Evolutionary conservation across 2,797 vertebrate species (phyloP).

Genomic region (Atherinosoma microstoma): DNA sequence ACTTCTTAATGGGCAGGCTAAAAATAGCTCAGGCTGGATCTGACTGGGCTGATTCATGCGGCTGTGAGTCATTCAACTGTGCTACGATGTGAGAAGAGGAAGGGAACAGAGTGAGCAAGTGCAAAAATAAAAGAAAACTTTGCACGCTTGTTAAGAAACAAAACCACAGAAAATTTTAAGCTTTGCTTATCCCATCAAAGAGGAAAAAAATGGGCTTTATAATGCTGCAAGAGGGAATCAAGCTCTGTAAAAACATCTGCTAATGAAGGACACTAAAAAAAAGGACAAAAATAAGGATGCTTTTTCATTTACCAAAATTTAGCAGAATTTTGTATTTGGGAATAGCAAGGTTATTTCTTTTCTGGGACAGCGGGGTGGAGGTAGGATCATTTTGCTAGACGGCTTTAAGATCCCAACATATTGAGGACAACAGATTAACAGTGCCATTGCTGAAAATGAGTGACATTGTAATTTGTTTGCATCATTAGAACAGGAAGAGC

Average conservation of each 20-base stretch:
- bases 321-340: slow-evolving; percentile 12
- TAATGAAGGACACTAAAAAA: slow-evolving; percentile 14
- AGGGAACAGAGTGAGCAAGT: slow-evolving; percentile 50
- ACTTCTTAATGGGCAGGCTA: slow-evolving; percentile 84
- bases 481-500: slow-evolving; percentile 72
- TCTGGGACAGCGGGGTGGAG: not conserved
- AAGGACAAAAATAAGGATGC: slow-evolving; percentile 7
- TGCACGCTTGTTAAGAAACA: slow-evolving; percentile 54
- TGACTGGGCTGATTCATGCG: slow-evolving; percentile 83
- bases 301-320: not conserved
- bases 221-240: not conserved
- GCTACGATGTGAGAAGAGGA: slow-evolving; percentile 57
- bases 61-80: slow-evolving; percentile 84
- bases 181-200: slow-evolving; percentile 36
- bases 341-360: not conserved
- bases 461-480: slow-evolving; percentile 44
- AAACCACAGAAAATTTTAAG: slow-evolving; percentile 35
- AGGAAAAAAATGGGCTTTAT: slow-evolving; percentile 19
- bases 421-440: slow-evolving; percentile 56
- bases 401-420: slow-evolving; percentile 44
- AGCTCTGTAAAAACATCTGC: slow-evolving; percentile 31
- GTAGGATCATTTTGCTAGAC: slow-evolving; percentile 8
- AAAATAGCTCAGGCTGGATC: slow-evolving; percentile 82
- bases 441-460: slow-evolving; percentile 47
- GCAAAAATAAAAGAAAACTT: slow-evolving; percentile 64